Conservation (phyloP, 2,888 invertebrate species). For the Halocaridina rubra region DNA sequence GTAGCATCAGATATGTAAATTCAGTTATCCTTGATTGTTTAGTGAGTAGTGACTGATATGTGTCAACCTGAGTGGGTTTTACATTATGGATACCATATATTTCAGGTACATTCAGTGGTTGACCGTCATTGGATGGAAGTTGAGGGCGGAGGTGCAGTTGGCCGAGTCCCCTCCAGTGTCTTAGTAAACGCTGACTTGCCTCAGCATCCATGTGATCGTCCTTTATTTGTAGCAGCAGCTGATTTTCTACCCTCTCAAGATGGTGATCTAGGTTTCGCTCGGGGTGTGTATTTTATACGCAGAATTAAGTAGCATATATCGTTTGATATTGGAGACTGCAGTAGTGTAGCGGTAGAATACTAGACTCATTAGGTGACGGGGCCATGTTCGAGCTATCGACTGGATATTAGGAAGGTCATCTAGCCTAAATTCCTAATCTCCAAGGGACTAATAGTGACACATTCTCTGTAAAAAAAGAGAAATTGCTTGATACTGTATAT, state of each 20-base stretch:
- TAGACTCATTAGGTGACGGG: too few species aligned
- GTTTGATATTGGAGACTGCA: too few species aligned
- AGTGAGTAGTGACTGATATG: neutral
- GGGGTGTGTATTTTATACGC: conserved; percentile 53
- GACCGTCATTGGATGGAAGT: conserved; percentile 60
- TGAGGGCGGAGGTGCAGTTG: conserved; percentile 51
- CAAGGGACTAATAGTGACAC: too few species aligned
- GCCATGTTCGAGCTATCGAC: too few species aligned
- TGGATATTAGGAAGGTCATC: too few species aligned
- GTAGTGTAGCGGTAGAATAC: too few species aligned
- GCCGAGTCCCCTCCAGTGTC: conserved; percentile 56
- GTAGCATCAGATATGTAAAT: neutral
- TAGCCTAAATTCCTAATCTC: too few species aligned
- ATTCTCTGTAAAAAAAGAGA: too few species aligned
- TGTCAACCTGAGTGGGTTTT: neutral
- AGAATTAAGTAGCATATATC: too few species aligned
- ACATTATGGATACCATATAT: neutral
- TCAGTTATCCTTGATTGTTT: neutral
- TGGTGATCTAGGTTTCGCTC: conserved; percentile 51
- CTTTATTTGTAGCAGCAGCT: conserved; percentile 58
- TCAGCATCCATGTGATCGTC: conserved; percentile 28
- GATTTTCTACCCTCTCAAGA: conserved; percentile 52
- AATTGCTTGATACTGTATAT: too few species aligned
- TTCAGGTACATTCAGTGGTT: conserved; percentile 49
- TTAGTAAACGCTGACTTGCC: conserved; percentile 49